phyloP scores from a whole-genome alignment of 2,113 vertebrate species.

The Rutilus rutilus region DNA sequence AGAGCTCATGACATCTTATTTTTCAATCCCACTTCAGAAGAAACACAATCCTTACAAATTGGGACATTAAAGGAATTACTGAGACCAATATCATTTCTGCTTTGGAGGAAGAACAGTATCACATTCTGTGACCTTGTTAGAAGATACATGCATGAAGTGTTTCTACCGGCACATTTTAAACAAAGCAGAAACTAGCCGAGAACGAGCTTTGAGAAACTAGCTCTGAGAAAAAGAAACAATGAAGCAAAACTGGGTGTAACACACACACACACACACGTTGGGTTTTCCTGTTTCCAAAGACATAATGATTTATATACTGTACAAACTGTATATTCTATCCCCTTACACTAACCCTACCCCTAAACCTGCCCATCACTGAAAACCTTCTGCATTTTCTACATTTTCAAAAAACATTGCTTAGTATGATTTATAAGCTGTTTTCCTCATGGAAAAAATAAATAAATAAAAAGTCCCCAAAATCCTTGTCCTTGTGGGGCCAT shows the following conservation, averaged over 20 bases:
- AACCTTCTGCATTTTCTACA: too few relatives aligned
- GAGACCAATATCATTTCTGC: conserved; percentile 29
- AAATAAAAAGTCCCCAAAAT: too few relatives aligned
- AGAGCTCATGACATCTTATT: conserved; percentile 5
- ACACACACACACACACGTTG: background rate
- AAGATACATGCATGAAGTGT: conserved; percentile 22
- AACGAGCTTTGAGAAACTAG: background rate
- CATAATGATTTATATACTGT: too few relatives aligned
- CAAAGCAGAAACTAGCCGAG: conserved; percentile 10
- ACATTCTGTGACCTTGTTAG: conserved; percentile 40
- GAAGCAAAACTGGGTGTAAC: conserved; percentile 14
- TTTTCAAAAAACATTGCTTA: too few relatives aligned
- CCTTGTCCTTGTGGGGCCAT: too few relatives aligned
- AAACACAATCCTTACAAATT: conserved; percentile 15
- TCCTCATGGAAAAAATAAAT: too few relatives aligned
- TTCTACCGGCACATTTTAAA: conserved; percentile 6
- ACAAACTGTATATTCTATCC: too few relatives aligned
- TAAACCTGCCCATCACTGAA: too few relatives aligned
- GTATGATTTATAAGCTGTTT: too few relatives aligned
- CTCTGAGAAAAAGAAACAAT: conserved; percentile 24
- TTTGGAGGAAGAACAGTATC: conserved; percentile 17
- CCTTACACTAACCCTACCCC: too few relatives aligned
- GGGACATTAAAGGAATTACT: background rate
- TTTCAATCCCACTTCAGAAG: conserved; percentile 15
- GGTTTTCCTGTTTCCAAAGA: too few relatives aligned